These are phyloP conservation scores for Cyphomyrmex costatus DNA, from an alignment of 1,140 invertebrate genomes.

Conservation along the genomic window DNA sequence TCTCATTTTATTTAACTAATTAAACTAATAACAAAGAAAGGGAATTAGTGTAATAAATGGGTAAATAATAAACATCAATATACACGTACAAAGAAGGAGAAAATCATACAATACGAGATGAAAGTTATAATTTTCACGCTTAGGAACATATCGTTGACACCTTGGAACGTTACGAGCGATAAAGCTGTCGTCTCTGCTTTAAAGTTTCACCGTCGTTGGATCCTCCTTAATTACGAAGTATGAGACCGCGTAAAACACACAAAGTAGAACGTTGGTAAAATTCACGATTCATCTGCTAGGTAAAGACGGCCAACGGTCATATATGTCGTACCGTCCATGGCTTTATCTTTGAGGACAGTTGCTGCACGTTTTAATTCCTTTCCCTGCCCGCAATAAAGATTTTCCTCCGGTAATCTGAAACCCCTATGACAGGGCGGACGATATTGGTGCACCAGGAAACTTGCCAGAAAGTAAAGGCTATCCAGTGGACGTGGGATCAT, in stretches of 20 bases:
- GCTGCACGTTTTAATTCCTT: conserved; percentile 19
- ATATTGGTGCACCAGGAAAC: not conserved
- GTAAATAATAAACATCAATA: not conserved
- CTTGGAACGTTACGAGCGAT: conserved; percentile 26
- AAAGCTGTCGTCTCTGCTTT: conserved; percentile 49
- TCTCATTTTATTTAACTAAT: not conserved
- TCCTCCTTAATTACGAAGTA: conserved; percentile 58
- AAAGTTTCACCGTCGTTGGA: conserved; percentile 39
- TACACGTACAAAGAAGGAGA: not conserved
- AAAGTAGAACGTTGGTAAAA: conserved; percentile 30
- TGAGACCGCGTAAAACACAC: conserved; percentile 39
- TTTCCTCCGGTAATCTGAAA: conserved; percentile 13
- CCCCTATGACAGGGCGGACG: not conserved
- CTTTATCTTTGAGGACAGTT: conserved; percentile 41
- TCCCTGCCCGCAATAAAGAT: not conserved
- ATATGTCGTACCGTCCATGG: not conserved
- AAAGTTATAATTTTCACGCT: conserved; percentile 42
- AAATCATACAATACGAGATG: not conserved
- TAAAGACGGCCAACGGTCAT: conserved; percentile 28
- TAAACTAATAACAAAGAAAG: not conserved
- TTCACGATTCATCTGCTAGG: conserved; percentile 53
- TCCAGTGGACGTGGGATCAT: not conserved
- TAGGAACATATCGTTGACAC: conserved; percentile 20
- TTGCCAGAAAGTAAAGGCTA: not conserved
- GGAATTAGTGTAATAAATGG: not conserved